These are phyloP conservation scores for Natator depressus DNA, from an alignment of 2,113 vertebrate species.

Conservation along the genomic window DNA sequence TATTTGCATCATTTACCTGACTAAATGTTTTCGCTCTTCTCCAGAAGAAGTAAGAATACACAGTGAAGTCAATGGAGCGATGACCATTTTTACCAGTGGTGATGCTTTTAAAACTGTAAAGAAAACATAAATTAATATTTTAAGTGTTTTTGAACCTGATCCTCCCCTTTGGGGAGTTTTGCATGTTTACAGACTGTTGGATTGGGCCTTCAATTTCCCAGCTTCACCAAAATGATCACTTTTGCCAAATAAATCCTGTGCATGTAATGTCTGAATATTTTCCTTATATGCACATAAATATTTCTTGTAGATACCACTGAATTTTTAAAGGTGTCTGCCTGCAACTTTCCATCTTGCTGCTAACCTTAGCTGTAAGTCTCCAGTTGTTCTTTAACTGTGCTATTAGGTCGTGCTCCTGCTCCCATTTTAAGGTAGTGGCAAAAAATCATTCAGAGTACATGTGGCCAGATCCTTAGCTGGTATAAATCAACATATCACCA, in stretches of 20 bases:
- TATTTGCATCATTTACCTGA: neutral
- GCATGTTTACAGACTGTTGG: neutral
- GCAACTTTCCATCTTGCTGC: slow-evolving; percentile 34
- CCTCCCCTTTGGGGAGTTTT: neutral
- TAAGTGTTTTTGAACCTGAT: neutral
- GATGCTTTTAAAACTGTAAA: neutral
- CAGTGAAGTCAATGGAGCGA: too few relatives aligned
- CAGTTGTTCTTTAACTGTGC: neutral
- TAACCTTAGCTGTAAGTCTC: neutral
- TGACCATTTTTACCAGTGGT: too few relatives aligned
- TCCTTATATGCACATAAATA: slow-evolving; percentile 1
- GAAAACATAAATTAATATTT: rapidly evolving
- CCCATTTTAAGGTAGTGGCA: neutral
- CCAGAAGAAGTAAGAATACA: neutral
- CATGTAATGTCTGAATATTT: slow-evolving; percentile 12
- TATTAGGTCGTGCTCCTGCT: neutral
- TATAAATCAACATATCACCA: neutral
- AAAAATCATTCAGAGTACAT: neutral
- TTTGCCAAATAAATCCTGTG: neutral
- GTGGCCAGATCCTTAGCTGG: neutral
- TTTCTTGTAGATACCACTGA: neutral
- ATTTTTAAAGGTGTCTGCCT: neutral
- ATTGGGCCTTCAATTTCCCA: neutral
- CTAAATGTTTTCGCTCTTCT: neutral
- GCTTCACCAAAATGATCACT: neutral